phyloP scores from a whole-genome alignment of 2,888 invertebrate genomes.

The Phyllotreta cruciferae region DNA sequence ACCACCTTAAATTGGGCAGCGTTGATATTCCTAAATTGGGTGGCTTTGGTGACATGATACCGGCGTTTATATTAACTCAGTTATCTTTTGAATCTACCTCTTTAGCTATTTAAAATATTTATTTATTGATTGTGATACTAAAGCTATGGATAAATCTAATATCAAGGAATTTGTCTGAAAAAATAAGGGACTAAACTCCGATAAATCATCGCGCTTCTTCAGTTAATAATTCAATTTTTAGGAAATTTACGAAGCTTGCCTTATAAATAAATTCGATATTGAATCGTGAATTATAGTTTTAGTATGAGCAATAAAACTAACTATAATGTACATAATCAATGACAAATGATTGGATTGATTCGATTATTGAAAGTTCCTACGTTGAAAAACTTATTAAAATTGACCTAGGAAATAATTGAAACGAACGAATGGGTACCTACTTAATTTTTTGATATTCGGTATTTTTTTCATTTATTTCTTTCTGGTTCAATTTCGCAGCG shows the following conservation, averaged over 20 bases:
- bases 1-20: constrained; percentile 24
- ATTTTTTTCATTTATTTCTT: too few species aligned
- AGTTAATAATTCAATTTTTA: constrained; percentile 1
- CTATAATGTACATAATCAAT: constrained; percentile 26
- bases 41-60: constrained; percentile 35
- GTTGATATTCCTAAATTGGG: constrained; percentile 20
- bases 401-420: neutral
- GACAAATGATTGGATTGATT: constrained; percentile 21
- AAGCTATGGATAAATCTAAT: constrained; percentile 19
- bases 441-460: neutral
- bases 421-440: too few species aligned
- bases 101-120: constrained; percentile 51
- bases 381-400: neutral
- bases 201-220: too few species aligned
- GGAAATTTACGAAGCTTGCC: constrained; percentile 21
- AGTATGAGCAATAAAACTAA: constrained; percentile 18
- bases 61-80: constrained; percentile 17
- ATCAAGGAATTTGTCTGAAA: neutral
- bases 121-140: constrained; percentile 44
- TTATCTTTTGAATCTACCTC: constrained; percentile 54
- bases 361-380: constrained; percentile 17
- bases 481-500: neutral
- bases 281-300: constrained; percentile 12
- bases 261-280: constrained; percentile 6
- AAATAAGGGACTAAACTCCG: neutral